A percentile compares a stretch with the other conserved stretches of the same genome.
These are phyloP conservation scores for Drosophila kuntzei DNA, from an alignment of 2,888 invertebrate genomes.

Conservation along the genomic window DNA sequence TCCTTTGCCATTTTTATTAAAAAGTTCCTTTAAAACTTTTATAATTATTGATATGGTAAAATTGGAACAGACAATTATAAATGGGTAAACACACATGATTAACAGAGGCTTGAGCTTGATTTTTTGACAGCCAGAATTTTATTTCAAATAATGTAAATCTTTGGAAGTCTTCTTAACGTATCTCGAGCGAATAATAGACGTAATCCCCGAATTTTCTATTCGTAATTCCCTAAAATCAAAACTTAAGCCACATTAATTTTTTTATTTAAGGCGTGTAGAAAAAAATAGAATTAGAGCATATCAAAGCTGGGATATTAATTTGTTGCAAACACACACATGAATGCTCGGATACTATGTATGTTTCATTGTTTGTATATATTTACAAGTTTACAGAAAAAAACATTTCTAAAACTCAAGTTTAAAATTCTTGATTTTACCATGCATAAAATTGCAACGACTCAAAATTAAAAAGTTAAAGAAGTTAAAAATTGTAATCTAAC, in stretches of 20 bases:
- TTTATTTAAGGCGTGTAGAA: neutral
- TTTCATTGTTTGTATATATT: too few relatives aligned
- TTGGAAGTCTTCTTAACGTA: neutral
- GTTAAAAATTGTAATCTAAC: too few relatives aligned
- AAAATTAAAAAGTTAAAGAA: too few relatives aligned
- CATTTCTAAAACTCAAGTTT: too few relatives aligned
- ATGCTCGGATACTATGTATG: neutral
- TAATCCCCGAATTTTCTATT: neutral
- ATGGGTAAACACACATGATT: neutral
- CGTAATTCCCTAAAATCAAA: neutral
- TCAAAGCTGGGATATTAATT: neutral
- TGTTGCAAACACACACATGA: neutral
- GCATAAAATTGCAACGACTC: too few relatives aligned
- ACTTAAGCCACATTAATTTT: neutral
- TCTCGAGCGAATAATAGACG: neutral
- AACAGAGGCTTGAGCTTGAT: neutral
- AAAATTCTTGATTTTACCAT: too few relatives aligned
- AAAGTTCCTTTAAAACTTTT: too few relatives aligned
- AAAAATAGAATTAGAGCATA: neutral
- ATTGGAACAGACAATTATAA: neutral
- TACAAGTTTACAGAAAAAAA: too few relatives aligned
- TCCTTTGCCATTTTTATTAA: too few relatives aligned
- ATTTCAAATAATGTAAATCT: constrained; percentile 1
- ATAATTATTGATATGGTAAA: too few relatives aligned
- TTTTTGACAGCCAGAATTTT: neutral